Evolutionary conservation across 2,888 invertebrate genomes (phyloP).

Genomic region (Caenorhabditis sp.): DNA sequence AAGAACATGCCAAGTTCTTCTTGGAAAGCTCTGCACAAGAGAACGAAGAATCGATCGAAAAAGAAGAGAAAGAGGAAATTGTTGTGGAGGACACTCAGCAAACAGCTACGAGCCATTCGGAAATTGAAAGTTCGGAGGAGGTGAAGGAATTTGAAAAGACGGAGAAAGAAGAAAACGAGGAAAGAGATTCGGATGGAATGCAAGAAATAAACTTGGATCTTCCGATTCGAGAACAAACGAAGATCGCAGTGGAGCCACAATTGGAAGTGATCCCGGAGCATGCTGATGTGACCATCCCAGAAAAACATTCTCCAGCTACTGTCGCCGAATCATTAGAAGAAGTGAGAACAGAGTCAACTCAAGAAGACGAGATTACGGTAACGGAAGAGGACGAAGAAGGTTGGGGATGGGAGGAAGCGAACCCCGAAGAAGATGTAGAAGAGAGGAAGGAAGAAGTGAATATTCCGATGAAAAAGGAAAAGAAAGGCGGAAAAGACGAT

Average conservation of each 20-base stretch:
- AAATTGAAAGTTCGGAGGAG: neutral
- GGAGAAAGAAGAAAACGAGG: neutral
- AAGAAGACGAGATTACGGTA: neutral
- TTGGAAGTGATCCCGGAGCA: constrained; percentile 23
- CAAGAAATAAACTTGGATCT: neutral
- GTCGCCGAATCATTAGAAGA: neutral
- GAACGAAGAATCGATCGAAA: neutral
- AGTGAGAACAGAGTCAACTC: constrained; percentile 13
- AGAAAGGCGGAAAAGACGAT: constrained; percentile 48
- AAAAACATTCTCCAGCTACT: neutral
- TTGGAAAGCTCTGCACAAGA: constrained; percentile 27
- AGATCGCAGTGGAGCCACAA: constrained; percentile 13
- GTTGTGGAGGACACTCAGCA: neutral
- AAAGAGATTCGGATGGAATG: neutral
- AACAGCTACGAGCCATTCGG: neutral
- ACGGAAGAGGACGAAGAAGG: constrained; percentile 29
- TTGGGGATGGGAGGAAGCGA: constrained; percentile 41
- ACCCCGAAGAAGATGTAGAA: neutral
- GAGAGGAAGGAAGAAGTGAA: neutral
- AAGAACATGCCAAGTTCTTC: constrained; percentile 40
- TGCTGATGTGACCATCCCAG: constrained; percentile 8
- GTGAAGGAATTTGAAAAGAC: neutral
- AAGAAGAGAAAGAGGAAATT: neutral
- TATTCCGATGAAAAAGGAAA: neutral
- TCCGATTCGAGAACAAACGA: neutral